Base-by-base conservation (phyloP, 92 coral and sea anemone genomes). In the Umimayanthus kanabou region DNA sequence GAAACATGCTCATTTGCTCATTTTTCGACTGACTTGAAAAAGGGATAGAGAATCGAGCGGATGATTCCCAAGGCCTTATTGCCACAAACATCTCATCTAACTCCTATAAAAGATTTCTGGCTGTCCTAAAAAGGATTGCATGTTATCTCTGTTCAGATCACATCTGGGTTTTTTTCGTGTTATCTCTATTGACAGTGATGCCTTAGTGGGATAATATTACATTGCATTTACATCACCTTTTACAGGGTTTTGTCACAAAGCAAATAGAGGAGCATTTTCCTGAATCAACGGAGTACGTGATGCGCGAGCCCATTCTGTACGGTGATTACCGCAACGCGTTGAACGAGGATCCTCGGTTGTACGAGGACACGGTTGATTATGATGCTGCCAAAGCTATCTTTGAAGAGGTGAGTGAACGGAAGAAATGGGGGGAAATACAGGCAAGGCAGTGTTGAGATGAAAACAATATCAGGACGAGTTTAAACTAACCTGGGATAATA, bases 311-410 rank as follows among this genome's bases (percentile, higher is more conserved):
- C 22, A 94, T 95, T 70, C 88, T 97, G 88, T 97, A 92, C 87
- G 99, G 99, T 28, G 99, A 97, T 85, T 97, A 95, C 82, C 99
- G 99, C 29, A 97, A 97, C 80, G 90, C 98, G 14, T 71, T 97
- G 87, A 93, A 94, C 39, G 99, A 96, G 76, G 99, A 97, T 77
- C 97, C 98, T 13, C 93, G 99, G 6, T 88, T 97, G 77, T 97
- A 97, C 82, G 99, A 97, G 73, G 99, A 97, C 79, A 86, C 96
- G 39, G 99, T 97, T 42, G 99, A 97, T 85, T 97, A 97, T 40
- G 99, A 97, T 67, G 99, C 99, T 4, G 88, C 97, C 16, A 97
- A 97, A 85, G 99, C 99, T 55, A 89, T 97, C 65, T 97, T 97
- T 87, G 99, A 97, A 88, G 99, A 97, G 96, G 99, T 97, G 53